These are phyloP conservation scores for Atherinomorus stipes DNA, from an alignment of 2,113 vertebrate species.

Conservation along the genomic window DNA sequence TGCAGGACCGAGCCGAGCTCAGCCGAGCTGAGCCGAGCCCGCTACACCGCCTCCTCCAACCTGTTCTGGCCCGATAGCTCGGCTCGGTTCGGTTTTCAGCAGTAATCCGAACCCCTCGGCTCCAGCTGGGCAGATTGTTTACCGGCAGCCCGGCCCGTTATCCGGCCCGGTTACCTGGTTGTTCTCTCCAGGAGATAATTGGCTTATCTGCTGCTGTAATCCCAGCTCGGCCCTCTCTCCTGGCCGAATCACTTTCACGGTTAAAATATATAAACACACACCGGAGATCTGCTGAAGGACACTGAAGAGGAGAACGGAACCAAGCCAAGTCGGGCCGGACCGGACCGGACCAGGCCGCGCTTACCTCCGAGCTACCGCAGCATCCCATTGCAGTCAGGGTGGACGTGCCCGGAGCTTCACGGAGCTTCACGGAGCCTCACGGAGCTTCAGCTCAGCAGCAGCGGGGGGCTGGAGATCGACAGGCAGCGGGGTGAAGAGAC, in stretches of 20 bases:
- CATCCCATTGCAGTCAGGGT: constrained; percentile 86
- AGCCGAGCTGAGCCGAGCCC: neutral
- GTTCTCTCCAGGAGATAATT: constrained; percentile 54
- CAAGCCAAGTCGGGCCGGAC: neutral
- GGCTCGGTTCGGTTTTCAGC: constrained; percentile 11
- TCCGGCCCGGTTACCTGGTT: constrained; percentile 23
- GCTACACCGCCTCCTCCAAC: neutral
- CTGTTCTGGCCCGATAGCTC: constrained; percentile 9
- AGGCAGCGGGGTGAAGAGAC: constrained; percentile 66
- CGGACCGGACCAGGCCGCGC: constrained; percentile 26
- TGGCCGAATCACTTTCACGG: constrained; percentile 33
- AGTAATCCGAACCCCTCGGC: neutral
- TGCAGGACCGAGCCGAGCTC: constrained; percentile 4
- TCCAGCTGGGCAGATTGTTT: constrained; percentile 10
- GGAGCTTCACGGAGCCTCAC: constrained; percentile 64
- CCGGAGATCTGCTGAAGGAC: constrained; percentile 31
- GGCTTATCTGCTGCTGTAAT: constrained; percentile 72
- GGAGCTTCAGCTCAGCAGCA: constrained; percentile 70
- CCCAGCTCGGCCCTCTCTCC: constrained; percentile 42
- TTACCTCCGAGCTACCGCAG: constrained; percentile 87
- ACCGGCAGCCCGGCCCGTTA: constrained; percentile 4
- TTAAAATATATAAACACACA: constrained; percentile 2
- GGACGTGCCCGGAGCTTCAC: constrained; percentile 66
- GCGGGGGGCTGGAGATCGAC: constrained; percentile 72
- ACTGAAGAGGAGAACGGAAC: neutral